Conservation (phyloP, 2,888 invertebrate genomes). For the Leistus spinibarbis region DNA sequence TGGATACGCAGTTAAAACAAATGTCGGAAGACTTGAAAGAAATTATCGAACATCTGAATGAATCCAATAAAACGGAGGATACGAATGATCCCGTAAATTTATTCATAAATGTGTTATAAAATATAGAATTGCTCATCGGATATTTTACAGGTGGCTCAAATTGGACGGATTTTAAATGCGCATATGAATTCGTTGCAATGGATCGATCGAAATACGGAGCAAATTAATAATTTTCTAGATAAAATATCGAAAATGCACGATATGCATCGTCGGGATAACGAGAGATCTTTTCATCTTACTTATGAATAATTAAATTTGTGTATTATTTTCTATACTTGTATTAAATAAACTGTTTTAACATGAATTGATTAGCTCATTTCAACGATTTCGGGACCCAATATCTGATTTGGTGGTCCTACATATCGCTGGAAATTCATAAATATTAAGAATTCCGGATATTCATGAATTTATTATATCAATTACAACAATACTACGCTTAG, state of each 20-base stretch:
- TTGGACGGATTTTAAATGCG: slow-evolving; percentile 91
- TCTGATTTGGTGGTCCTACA: too few species aligned
- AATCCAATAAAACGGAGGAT: slow-evolving; percentile 82
- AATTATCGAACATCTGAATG: slow-evolving; percentile 92
- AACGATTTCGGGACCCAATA: too few species aligned
- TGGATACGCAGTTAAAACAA: slow-evolving; percentile 89
- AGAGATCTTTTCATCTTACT: slow-evolving; percentile 69
- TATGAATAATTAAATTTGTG: slow-evolving; percentile 56
- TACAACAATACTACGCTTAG: too few species aligned
- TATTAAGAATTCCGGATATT: too few species aligned
- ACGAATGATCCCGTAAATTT: slow-evolving; percentile 80
- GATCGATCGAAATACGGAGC: slow-evolving; percentile 85
- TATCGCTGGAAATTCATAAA: too few species aligned
- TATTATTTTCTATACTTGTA: slow-evolving; percentile 13
- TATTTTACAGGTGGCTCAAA: slow-evolving; percentile 79
- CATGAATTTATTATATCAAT: too few species aligned
- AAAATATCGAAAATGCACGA: slow-evolving; percentile 82
- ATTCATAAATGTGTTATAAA: neutral
- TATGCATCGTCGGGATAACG: slow-evolving; percentile 75
- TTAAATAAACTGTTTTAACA: neutral
- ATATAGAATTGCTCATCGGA: neutral
- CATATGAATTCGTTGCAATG: slow-evolving; percentile 96
- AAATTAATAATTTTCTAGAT: slow-evolving; percentile 79
- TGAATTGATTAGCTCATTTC: neutral
- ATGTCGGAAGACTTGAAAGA: slow-evolving; percentile 96